Evolutionary conservation across 1,140 invertebrate genomes (phyloP), one percentile per base, ranked within the genome.

Genomic region (Pectinophora gossypiella): DNA sequence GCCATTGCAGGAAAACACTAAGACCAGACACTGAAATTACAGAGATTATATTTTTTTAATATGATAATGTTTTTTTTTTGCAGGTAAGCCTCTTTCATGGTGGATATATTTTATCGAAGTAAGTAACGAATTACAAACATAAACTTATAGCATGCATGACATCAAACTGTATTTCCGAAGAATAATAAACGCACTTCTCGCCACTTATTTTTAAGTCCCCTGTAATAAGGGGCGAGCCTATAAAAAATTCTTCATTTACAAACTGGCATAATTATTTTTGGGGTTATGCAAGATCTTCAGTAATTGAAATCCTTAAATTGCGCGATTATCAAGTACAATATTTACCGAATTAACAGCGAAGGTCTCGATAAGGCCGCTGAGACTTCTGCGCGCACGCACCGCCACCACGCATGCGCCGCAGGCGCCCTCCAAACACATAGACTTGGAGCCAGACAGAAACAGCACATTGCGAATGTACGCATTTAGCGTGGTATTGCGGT

Each of bases 361-460:
- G 0, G 87, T 90, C 59, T 78, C 81, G 61, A 89, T 83, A 44
- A 76, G 83, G 6, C 77, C 90, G 6, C 83, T 70, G n/a, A 91
- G 89, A 61, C 92, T 88, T 2, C 81, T 78, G 6, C 76, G 75
- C 22, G 88, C 89, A 35, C 76, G 84, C 2, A 92, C 91, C 3
- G 91, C 85, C 0, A 96, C 95, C 22, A 95, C 89, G 72, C 95
- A 97, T 0, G 90, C 89, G 0, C 96, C 96, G 71, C 96, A 97
- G 2, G 94, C 95, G n/a, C 95, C 96, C 80, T 97, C 95, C n/a
- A 89, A 86, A 67, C 95, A 97, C 92, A 94, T 94, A 5, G 89
- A 89, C 76, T 96, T 96, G 0, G 95, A 96, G n/a, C 94, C 95
- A 32, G 90, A 92, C 1, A 95, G 84, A 7, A 91, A 85, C 2